Evolutionary conservation across 1,140 invertebrate species (phyloP).

Genomic region (Cydia fagiglandana): DNA sequence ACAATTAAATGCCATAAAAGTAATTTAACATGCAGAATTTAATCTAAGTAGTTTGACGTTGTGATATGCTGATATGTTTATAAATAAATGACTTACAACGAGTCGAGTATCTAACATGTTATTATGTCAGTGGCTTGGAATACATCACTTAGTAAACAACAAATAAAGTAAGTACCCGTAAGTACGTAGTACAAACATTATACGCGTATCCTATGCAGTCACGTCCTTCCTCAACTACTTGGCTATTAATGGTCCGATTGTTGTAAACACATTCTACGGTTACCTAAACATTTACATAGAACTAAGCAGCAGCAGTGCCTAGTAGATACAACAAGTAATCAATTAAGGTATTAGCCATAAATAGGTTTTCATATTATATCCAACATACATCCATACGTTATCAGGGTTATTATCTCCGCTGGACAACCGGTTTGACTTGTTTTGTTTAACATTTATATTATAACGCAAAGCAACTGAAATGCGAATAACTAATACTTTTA

Average conservation of each 20-base stretch:
- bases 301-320: neutral
- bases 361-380: neutral
- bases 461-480: neutral
- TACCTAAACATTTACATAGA: constrained; percentile 14
- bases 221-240: neutral
- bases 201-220: neutral
- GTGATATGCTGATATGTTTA: no score
- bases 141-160: no score
- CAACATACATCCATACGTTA: neutral
- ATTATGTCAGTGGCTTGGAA: no score
- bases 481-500: neutral
- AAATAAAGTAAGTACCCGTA: no score
- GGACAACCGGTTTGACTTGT: neutral
- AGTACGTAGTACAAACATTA: neutral
- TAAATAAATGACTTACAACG: no score
- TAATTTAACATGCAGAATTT: no score
- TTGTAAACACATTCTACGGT: neutral
- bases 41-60: no score
- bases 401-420: neutral
- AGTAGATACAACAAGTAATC: neutral
- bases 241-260: neutral
- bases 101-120: no score
- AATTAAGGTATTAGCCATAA: neutral
- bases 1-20: no score
- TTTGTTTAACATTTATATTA: neutral